Evolutionary conservation across 2,797 vertebrate species (phyloP).

Genomic region (Hemitrygon akajei): DNA sequence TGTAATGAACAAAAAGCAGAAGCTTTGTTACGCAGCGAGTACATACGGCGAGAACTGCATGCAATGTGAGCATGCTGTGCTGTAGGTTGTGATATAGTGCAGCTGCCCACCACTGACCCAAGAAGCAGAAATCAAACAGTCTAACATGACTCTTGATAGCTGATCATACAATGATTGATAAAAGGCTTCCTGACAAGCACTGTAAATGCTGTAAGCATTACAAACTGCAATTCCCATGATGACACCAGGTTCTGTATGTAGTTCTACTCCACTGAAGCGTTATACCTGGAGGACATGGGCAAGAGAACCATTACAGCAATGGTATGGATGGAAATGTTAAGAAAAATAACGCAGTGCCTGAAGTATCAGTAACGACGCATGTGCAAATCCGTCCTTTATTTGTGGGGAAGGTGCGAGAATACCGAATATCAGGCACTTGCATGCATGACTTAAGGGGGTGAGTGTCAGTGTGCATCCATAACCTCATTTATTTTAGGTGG

Average conservation of each 20-base stretch:
- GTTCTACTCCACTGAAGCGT: constrained; percentile 5
- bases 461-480: too few relatives aligned
- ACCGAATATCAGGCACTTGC: too few relatives aligned
- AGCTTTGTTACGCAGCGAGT: background rate
- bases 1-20: background rate
- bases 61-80: background rate
- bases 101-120: too few relatives aligned
- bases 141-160: background rate
- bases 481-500: too few relatives aligned
- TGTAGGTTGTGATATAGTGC: background rate
- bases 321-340: background rate
- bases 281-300: constrained; percentile 2
- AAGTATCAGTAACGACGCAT: background rate
- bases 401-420: too few relatives aligned
- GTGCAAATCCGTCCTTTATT: background rate
- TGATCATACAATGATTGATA: constrained; percentile 28
- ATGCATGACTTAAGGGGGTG: too few relatives aligned
- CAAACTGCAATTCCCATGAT: constrained; percentile 7
- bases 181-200: background rate
- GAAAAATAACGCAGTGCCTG: background rate
- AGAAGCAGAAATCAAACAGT: background rate
- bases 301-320: background rate
- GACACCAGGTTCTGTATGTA: constrained; percentile 1
- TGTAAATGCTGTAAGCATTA: background rate
- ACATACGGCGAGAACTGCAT: background rate